Evolutionary conservation across 2,888 invertebrate species (phyloP).

Genomic region (Eulithis testata): DNA sequence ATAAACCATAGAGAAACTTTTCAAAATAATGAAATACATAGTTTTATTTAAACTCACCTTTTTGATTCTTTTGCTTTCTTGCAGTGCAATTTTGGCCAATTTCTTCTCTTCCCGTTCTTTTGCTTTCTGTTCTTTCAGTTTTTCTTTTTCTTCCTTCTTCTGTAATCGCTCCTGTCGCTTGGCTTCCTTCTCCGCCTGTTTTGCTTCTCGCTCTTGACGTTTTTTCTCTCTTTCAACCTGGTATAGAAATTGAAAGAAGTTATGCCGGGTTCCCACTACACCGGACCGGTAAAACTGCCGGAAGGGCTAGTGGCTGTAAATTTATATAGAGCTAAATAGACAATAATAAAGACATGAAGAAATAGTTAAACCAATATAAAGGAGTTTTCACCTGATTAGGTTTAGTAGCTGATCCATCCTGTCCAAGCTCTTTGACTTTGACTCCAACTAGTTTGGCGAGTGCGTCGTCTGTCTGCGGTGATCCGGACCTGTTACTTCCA

Average conservation of each 20-base stretch:
- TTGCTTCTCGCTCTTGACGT: slow-evolving; percentile 81
- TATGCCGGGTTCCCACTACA: too few species aligned
- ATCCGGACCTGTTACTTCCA: slow-evolving; percentile 26
- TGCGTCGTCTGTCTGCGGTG: slow-evolving; percentile 60
- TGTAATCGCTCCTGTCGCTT: slow-evolving; percentile 75
- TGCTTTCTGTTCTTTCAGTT: slow-evolving; percentile 76
- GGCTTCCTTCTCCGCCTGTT: slow-evolving; percentile 79
- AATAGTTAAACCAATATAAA: not conserved
- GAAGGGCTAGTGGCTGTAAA: too few species aligned
- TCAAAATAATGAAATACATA: too few species aligned
- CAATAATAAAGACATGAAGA: too few species aligned
- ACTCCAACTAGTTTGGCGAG: slow-evolving; percentile 76
- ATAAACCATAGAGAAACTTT: too few species aligned
- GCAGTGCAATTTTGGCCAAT: slow-evolving; percentile 69
- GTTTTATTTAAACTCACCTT: slow-evolving; percentile 49
- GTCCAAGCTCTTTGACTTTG: slow-evolving; percentile 75
- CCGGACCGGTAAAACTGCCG: too few species aligned
- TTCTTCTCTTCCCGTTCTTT: slow-evolving; percentile 78
- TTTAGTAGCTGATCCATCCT: slow-evolving; percentile 62
- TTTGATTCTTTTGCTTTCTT: slow-evolving; percentile 73
- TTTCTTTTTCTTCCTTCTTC: slow-evolving; percentile 79
- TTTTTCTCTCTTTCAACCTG: slow-evolving; percentile 83
- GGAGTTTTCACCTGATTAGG: slow-evolving; percentile 65
- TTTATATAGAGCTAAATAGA: too few species aligned
- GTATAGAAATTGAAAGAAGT: slow-evolving; percentile 11